Evolutionary conservation across 2,113 vertebrate species (phyloP).

Genomic region (Charina bottae): DNA sequence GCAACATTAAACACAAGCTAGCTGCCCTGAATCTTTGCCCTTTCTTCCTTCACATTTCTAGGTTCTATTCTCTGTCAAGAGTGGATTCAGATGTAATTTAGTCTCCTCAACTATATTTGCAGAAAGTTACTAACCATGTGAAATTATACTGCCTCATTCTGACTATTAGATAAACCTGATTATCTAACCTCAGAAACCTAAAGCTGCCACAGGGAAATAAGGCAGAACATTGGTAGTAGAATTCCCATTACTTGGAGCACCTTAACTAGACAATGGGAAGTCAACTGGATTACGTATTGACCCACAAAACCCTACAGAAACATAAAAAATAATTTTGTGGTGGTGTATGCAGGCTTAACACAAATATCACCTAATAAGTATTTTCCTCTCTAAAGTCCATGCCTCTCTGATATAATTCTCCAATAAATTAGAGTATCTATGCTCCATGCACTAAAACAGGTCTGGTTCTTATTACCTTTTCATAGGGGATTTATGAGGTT

Average conservation of each 20-base stretch:
- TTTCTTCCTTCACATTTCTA: not conserved
- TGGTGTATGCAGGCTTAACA: constrained; percentile 6
- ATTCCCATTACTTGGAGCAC: constrained; percentile 22
- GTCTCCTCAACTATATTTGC: not conserved
- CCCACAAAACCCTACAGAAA: constrained; percentile 10
- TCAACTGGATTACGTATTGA: constrained; percentile 17
- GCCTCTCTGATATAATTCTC: constrained; percentile 23
- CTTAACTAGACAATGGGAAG: constrained; percentile 24
- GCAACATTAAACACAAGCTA: not conserved
- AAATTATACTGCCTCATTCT: not conserved
- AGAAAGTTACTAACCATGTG: constrained; percentile 21
- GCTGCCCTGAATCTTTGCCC: not conserved
- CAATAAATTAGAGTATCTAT: constrained; percentile 10
- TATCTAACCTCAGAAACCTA: constrained; percentile 14
- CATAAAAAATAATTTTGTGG: constrained; percentile 28
- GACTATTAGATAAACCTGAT: not conserved
- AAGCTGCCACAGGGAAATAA: constrained; percentile 21
- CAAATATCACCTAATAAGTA: constrained; percentile 25
- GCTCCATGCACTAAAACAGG: constrained; percentile 14
- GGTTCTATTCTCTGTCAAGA: not conserved
- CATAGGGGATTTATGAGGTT: constrained; percentile 28
- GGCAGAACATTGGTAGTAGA: constrained; percentile 11
- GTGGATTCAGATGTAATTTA: not conserved
- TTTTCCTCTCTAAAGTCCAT: constrained; percentile 27
- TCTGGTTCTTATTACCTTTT: constrained; percentile 33